Base-by-base conservation (phyloP, 2,888 invertebrate species). In the Cyrtodaria siliqua region DNA sequence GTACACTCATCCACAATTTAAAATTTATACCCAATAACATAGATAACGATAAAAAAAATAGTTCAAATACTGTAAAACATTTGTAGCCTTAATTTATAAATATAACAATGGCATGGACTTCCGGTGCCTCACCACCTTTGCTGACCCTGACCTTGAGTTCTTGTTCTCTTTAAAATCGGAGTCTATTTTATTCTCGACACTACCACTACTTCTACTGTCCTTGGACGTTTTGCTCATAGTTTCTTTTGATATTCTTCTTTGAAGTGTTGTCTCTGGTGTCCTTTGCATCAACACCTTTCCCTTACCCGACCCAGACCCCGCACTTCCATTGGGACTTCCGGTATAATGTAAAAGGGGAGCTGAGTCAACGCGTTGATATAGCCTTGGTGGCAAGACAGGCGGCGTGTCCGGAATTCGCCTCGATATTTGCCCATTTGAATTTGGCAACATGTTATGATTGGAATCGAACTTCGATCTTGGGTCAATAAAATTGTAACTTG, bases 401-500 rank as follows among this genome's bases (percentile, higher is more conserved):
- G 86, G 84, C 3, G 50, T 33, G 26, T 44, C 49, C 4, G 49
- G 16, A 14, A 47, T 55, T 27, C 38, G 47, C n/a, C 61, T 71
- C 9, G 69, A 33, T 44, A 44, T 47, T 20, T 63, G 49, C n/a
- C 71, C 68, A 26, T 75, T 71, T 3, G 59, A 40, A 40, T 59
- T 62, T 40, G 63, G 33, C 18, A 20, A 42, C 42, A 38, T 59
- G 33, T 72, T 74, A 18, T 75, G 71, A 49, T 69, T 80, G 23
- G 72, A 69, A 27, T 72, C 75, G 14, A 78, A 44, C 8, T 64
- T 62, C 18, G 76, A 38, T 16, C 67, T 56, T n/a, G 80, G 80
- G 70, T 89, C 87, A n/a, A 86, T 69, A 8, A 87, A 86, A 26
- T 76, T 81, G 64, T 87, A 89, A 42, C 83, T 80, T 2, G 79